Percentiles rank a stretch among this genome's conserved stretches.
These are phyloP conservation scores for Drosophila putrida DNA, from an alignment of 2,888 invertebrate species.

Conservation along the genomic window DNA sequence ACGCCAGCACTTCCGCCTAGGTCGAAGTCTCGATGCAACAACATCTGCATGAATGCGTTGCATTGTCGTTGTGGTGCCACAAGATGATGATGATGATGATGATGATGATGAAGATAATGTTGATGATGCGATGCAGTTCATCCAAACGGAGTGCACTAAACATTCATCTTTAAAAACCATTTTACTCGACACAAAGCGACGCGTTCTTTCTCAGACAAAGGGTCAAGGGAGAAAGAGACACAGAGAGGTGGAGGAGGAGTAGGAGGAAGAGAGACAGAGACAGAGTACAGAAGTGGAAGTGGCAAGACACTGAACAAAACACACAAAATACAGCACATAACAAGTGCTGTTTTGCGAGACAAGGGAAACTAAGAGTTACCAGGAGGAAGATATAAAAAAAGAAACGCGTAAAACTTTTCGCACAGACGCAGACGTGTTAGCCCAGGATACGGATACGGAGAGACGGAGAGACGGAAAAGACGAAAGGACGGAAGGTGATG, in stretches of 20 bases:
- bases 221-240: neutral
- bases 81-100: conserved; percentile 3
- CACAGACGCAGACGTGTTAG: conserved; percentile 22
- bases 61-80: conserved; percentile 50
- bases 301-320: conserved; percentile 14
- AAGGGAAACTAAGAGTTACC: conserved; percentile 14
- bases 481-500: conserved; percentile 6
- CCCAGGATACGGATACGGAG: conserved; percentile 13
- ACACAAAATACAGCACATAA: conserved; percentile 33
- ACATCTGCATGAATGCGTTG: conserved; percentile 52
- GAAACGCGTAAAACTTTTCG: conserved; percentile 58
- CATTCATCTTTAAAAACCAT: conserved; percentile 77
- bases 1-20: conserved; percentile 48
- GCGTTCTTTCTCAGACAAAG: conserved; percentile 61
- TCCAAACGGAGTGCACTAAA: conserved; percentile 54
- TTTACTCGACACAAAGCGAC: conserved; percentile 73
- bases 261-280: neutral
- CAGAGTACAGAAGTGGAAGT: conserved; percentile 16
- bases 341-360: conserved; percentile 3
- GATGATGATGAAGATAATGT: conserved; percentile 10
- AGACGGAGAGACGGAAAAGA: conserved; percentile 1
- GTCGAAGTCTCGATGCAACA: neutral
- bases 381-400: neutral
- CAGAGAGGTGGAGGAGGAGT: no score
- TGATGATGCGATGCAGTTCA: conserved; percentile 30